A percentile compares a stretch with the other conserved stretches of the same genome.
These are phyloP conservation scores for Oxygymnocypris stewartii DNA, from an alignment of 2,113 vertebrate species.

Conservation along the genomic window DNA sequence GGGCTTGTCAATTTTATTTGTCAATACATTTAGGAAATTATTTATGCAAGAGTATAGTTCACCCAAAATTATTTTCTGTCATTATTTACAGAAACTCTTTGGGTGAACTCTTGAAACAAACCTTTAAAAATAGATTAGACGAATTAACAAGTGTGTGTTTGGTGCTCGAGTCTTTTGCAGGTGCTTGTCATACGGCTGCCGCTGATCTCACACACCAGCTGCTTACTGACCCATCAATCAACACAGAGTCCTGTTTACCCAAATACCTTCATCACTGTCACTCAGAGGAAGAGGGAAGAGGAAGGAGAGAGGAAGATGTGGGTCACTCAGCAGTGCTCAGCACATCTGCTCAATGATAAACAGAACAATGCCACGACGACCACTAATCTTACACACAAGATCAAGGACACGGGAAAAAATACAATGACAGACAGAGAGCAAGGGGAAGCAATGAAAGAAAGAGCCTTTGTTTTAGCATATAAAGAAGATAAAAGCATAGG, in stretches of 20 bases:
- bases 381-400: constrained; percentile 32
- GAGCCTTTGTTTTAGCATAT: constrained; percentile 49
- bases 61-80: not conserved
- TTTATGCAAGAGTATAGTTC: not conserved
- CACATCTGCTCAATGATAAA: constrained; percentile 44
- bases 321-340: constrained; percentile 39
- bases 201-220: constrained; percentile 27
- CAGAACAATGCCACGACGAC: constrained; percentile 25
- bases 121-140: constrained; percentile 9
- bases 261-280: constrained; percentile 42
- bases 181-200: constrained; percentile 1
- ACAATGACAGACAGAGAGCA: not conserved
- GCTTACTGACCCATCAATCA: constrained; percentile 34
- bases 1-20: not conserved
- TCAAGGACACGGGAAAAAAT: constrained; percentile 37
- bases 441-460: constrained; percentile 37
- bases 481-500: not conserved
- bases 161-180: constrained; percentile 11
- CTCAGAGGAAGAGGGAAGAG: constrained; percentile 40
- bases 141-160: not conserved
- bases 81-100: not conserved
- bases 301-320: constrained; percentile 42
- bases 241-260: constrained; percentile 29
- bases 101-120: not conserved
- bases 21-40: not conserved